phyloP scores from a whole-genome alignment of 2,113 vertebrate species.

The western clawed frog (Xenopus tropicalis) region DNA sequence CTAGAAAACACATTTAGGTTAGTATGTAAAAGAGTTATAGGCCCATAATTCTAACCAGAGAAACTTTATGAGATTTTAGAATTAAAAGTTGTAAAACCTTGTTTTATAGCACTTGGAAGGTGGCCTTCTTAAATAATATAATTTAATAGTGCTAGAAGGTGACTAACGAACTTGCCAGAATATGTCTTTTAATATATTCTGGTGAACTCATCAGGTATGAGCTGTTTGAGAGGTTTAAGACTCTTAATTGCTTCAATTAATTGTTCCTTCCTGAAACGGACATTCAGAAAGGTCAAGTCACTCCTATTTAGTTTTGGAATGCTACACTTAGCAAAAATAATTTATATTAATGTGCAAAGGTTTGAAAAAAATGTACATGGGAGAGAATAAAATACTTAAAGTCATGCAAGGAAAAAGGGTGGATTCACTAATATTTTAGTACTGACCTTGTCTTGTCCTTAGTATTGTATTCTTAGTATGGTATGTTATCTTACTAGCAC shows the following conservation, averaged over 20 bases:
- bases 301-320: neutral
- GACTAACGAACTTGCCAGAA: neutral
- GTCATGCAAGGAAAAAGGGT: too few relatives aligned
- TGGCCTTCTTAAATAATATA: neutral
- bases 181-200: neutral
- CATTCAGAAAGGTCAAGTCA: neutral
- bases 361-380: too few relatives aligned
- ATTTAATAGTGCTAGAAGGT: neutral
- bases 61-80: neutral
- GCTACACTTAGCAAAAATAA: neutral
- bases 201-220: neutral
- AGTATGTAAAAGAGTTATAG: slow-evolving; percentile 2
- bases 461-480: too few relatives aligned
- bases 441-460: too few relatives aligned
- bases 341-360: too few relatives aligned
- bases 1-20: neutral
- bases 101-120: neutral
- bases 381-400: too few relatives aligned
- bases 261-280: neutral
- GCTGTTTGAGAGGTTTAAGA: neutral
- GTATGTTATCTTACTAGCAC: too few relatives aligned
- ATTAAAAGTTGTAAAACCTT: neutral
- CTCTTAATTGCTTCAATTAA: neutral
- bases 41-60: neutral
- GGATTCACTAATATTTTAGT: too few relatives aligned